Evolutionary conservation across 2,888 invertebrate species (phyloP).

Genomic region (Protula sp.): DNA sequence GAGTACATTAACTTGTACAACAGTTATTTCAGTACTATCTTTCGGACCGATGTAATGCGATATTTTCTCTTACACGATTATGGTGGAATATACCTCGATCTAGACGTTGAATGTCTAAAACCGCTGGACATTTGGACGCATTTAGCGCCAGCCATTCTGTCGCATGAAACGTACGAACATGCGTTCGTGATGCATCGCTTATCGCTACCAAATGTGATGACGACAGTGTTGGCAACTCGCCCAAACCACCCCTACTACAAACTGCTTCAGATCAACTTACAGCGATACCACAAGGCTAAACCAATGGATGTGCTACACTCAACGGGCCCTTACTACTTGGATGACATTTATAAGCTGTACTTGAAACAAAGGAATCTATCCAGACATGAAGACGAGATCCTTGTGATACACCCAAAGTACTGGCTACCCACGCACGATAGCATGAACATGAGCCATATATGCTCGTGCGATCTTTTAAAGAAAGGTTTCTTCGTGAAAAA

Average conservation of each 20-base stretch:
- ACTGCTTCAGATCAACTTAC: too few species aligned
- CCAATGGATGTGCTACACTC: too few species aligned
- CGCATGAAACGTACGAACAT: conserved; percentile 4
- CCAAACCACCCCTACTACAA: conserved; percentile 8
- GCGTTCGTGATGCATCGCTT: background rate
- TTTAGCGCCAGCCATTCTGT: background rate
- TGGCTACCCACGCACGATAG: too few species aligned
- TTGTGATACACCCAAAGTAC: too few species aligned
- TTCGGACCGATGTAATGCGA: background rate
- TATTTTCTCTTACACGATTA: conserved; percentile 3
- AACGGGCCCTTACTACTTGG: too few species aligned
- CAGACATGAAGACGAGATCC: too few species aligned
- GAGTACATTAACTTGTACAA: background rate
- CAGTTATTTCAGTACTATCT: background rate
- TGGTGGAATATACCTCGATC: conserved; percentile 5
- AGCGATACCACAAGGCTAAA: too few species aligned
- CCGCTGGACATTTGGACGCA: background rate
- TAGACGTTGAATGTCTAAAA: conserved; percentile 4
- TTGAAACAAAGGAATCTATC: too few species aligned
- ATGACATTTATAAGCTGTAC: too few species aligned
- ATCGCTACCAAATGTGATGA: background rate
- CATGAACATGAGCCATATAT: too few species aligned
- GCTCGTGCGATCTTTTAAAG: too few species aligned
- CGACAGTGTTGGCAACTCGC: conserved; percentile 1
- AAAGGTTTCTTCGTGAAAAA: too few species aligned